These are phyloP conservation scores for Campoplex capitator DNA, from an alignment of 2,888 invertebrate species.

Conservation along the genomic window DNA sequence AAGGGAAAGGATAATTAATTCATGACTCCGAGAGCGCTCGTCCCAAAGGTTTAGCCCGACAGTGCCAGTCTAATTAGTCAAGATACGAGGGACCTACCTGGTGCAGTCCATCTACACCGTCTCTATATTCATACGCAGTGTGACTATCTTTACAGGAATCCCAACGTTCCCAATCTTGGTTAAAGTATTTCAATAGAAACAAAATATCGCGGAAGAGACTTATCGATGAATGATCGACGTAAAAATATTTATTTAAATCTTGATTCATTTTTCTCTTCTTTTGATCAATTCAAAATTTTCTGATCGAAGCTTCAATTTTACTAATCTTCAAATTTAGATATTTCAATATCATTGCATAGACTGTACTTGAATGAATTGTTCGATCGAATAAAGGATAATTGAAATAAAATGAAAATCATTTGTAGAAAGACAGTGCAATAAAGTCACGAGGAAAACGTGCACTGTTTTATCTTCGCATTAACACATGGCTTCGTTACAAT, in stretches of 20 bases:
- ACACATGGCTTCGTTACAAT: conserved; percentile 75
- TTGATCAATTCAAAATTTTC: background rate
- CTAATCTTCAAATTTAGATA: background rate
- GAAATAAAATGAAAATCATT: conserved; percentile 25
- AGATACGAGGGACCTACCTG: conserved; percentile 78
- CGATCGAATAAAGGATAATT: conserved; percentile 7
- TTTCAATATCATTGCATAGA: background rate
- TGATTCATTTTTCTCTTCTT: background rate
- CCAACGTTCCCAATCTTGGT: conserved; percentile 7
- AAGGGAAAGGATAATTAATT: conserved; percentile 79
- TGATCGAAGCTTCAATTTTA: background rate
- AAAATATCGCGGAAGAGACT: background rate
- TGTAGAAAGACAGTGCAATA: conserved; percentile 10
- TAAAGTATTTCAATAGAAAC: background rate
- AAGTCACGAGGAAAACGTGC: conserved; percentile 41
- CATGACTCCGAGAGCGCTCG: conserved; percentile 73
- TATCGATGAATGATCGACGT: conserved; percentile 9
- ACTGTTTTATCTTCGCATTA: conserved; percentile 75
- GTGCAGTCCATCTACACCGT: conserved; percentile 27
- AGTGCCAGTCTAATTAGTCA: conserved; percentile 80
- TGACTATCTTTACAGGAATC: background rate
- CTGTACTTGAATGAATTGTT: background rate
- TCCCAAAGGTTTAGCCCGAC: conserved; percentile 77
- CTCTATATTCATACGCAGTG: conserved; percentile 34
- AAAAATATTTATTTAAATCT: background rate